A percentile compares a stretch with the other conserved stretches of the same genome.
phyloP scores from a whole-genome alignment of 2,797 vertebrate genomes.

The Gephyroberyx darwinii region DNA sequence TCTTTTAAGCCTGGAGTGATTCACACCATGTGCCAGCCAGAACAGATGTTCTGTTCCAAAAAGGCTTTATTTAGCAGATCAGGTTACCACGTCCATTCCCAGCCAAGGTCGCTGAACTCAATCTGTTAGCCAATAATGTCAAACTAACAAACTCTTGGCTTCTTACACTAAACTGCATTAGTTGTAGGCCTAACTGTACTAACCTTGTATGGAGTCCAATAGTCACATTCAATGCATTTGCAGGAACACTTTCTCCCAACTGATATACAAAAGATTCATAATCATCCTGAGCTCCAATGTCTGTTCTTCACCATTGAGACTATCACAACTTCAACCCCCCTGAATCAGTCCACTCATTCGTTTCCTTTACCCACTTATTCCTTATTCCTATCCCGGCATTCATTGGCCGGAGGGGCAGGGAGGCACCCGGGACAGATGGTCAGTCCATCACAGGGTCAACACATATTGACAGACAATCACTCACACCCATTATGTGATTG shows the following conservation, averaged over 20 bases:
- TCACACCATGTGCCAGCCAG: not conserved
- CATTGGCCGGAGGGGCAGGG: no score
- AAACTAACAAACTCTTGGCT: not conserved
- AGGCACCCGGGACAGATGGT: no score
- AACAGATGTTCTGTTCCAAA: constrained; percentile 6
- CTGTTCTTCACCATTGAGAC: not conserved
- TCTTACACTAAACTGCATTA: not conserved
- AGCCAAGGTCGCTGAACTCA: not conserved
- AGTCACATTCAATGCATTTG: not conserved
- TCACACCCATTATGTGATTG: no score
- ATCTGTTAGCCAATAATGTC: not conserved
- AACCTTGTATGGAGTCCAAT: not conserved
- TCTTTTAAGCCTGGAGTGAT: not conserved
- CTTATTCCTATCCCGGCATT: no score
- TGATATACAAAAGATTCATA: not conserved
- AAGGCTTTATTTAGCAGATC: not conserved
- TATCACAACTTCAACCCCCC: no score
- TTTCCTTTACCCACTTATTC: no score
- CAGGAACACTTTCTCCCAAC: not conserved
- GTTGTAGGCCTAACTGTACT: not conserved
- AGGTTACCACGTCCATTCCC: not conserved
- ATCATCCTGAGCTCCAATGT: not conserved
- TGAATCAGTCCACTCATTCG: no score
- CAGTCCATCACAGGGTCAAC: no score
- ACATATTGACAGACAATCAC: no score